Base-by-base conservation (phyloP, 2,113 vertebrate species). In the Ophthalmolycus amberensis region DNA sequence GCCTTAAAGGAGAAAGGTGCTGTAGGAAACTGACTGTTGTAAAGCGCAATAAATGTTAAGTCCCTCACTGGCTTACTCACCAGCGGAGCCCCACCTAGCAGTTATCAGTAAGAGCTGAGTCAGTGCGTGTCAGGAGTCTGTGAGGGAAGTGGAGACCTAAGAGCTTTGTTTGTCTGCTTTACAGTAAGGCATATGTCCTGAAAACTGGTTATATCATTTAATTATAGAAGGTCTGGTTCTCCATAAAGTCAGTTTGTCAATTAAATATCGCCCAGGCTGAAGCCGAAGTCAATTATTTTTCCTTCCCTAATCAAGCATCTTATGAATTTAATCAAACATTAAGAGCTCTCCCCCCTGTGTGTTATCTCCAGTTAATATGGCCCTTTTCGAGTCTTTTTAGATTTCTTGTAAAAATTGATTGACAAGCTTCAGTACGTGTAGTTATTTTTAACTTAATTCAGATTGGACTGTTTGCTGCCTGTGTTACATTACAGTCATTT, bases 81-180 rank as follows among this genome's bases (percentile, higher is more conserved):
- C 11, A 14, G 29, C 70, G 71, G 44, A 84, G 70, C 73, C 60
- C 50, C 71, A 60, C 71, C 11, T n/a, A 16, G 50, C 65, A 54
- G 50, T 79, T 75, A 68, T 29, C 59, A 65, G 20, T 44, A 29
- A 64, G 66, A 72, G 78, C 85, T 85, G 77, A 88, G 69, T 88
- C 77, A 70, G 82, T 64, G 0, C 67, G 62, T 65, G 70, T 79
- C 67, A 68, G 32, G 59, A 76, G 62, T 11, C 48, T 9, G 69
- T 48, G 38, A 64, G 22, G 73, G 42, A 76, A 78, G 52, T 66
- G 18, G 46, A 74, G 73, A 68, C 40, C 4, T 4, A n/a, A 25
- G 15, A 85, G 12, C 72, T 79, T 80, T 83, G 56, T 81, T 79
- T 68, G 77, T 80, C 84, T 84, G 32, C 50, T 74, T 79, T 63